phyloP scores from a whole-genome alignment of 2,113 vertebrate genomes.

The Smithornis capensis region DNA sequence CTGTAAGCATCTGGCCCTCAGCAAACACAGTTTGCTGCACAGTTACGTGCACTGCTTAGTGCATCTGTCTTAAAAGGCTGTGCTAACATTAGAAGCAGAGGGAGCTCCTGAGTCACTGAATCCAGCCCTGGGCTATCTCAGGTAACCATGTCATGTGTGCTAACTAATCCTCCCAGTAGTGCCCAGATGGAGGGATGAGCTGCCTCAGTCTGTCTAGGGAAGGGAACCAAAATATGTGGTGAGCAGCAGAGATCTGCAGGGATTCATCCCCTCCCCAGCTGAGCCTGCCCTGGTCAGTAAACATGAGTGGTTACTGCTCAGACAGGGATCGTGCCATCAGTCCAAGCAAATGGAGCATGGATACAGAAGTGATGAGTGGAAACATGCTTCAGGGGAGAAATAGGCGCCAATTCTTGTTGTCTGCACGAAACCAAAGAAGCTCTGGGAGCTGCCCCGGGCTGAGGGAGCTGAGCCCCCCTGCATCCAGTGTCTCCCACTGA shows the following conservation, averaged over 20 bases:
- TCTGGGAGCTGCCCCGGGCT: background rate
- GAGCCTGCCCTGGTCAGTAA: background rate
- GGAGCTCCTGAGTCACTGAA: slow-evolving; percentile 6
- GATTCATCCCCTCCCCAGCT: background rate
- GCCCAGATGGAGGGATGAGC: background rate
- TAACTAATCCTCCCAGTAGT: background rate
- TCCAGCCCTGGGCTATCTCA: background rate
- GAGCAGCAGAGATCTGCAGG: background rate
- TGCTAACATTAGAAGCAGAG: background rate
- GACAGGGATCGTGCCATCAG: background rate
- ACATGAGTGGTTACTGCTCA: background rate
- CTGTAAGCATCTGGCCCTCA: background rate
- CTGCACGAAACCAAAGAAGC: background rate
- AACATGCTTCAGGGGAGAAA: background rate
- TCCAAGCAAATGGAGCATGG: background rate
- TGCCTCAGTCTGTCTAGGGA: background rate
- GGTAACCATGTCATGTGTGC: background rate
- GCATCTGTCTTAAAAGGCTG: background rate
- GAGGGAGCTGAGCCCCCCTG: background rate
- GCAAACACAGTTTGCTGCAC: background rate
- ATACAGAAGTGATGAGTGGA: background rate
- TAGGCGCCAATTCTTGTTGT: background rate
- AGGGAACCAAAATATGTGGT: background rate
- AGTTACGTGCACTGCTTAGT: accelerated
- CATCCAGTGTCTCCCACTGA: background rate